Percentiles rank a stretch among this genome's conserved stretches.
Conservation (phyloP, 2,888 invertebrate species). For the Lasioglossum morio region DNA sequence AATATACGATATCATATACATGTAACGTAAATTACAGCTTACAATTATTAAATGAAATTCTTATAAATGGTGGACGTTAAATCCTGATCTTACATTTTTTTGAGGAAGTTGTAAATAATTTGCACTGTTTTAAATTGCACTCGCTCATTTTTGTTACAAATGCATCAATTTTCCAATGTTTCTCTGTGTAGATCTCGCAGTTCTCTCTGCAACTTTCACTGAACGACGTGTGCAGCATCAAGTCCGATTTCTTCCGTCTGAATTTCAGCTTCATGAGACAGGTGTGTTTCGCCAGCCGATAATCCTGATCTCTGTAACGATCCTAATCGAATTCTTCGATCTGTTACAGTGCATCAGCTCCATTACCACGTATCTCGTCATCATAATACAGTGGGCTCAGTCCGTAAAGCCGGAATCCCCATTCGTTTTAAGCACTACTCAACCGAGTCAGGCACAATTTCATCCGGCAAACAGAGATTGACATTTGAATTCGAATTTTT, state of each 20-base stretch:
- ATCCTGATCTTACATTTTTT: too few relatives aligned
- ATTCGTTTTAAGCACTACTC: not conserved
- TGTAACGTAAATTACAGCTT: too few relatives aligned
- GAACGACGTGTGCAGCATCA: not conserved
- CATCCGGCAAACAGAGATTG: not conserved
- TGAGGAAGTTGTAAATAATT: too few relatives aligned
- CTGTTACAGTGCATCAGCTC: slow-evolving; percentile 39
- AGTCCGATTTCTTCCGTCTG: slow-evolving; percentile 29
- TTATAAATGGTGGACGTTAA: too few relatives aligned
- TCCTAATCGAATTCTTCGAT: too few relatives aligned
- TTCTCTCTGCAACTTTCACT: slow-evolving; percentile 57
- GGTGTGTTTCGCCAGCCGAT: not conserved
- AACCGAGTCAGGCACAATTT: not conserved
- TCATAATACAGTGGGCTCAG: slow-evolving; percentile 38
- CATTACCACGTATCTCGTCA: slow-evolving; percentile 47
- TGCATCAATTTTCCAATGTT: not conserved
- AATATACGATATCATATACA: too few relatives aligned
- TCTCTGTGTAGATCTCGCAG: slow-evolving; percentile 40
- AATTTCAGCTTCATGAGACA: slow-evolving; percentile 14
- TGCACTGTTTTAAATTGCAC: too few relatives aligned
- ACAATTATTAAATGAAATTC: too few relatives aligned
- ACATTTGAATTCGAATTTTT: not conserved
- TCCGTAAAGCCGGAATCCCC: not conserved
- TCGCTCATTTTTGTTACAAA: too few relatives aligned
- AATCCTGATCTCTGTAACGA: not conserved